Percentiles rank a stretch among this genome's conserved stretches.
Evolutionary conservation across 2,888 invertebrate genomes (phyloP).

Genomic region (Scaptomyza caliginosa): DNA sequence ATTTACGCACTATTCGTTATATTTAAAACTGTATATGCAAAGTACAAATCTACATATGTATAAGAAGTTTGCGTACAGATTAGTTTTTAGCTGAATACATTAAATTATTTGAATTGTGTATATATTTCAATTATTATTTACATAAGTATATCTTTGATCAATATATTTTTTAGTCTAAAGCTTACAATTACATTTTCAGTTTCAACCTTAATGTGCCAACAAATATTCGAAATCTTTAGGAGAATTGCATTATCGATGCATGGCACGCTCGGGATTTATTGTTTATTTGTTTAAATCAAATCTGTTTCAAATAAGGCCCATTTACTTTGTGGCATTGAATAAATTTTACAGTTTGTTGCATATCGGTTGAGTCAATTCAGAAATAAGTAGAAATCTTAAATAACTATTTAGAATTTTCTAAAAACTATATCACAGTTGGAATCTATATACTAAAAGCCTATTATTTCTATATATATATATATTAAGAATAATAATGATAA

Average conservation of each 20-base stretch:
- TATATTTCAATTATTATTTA: slow-evolving; percentile 48
- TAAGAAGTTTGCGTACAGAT: slow-evolving; percentile 30
- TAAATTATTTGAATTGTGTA: slow-evolving; percentile 16
- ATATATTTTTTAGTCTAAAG: slow-evolving; percentile 59
- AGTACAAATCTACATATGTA: slow-evolving; percentile 40
- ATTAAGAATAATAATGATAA: too few relatives aligned
- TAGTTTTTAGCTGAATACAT: slow-evolving; percentile 42
- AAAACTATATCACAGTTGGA: slow-evolving; percentile 75
- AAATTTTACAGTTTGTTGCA: slow-evolving; percentile 22
- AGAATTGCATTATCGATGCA: slow-evolving; percentile 72
- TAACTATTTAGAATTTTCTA: slow-evolving; percentile 19
- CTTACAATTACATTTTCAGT: slow-evolving; percentile 55
- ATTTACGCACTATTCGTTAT: slow-evolving; percentile 15
- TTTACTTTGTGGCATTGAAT: slow-evolving; percentile 37
- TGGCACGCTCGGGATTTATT: slow-evolving; percentile 75
- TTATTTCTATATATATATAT: slow-evolving; percentile 22
- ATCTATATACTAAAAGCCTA: slow-evolving; percentile 62
- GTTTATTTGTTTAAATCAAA: slow-evolving; percentile 30
- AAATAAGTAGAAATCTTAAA: slow-evolving; percentile 22
- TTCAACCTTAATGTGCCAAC: slow-evolving; percentile 64
- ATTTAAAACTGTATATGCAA: slow-evolving; percentile 35
- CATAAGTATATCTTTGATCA: slow-evolving; percentile 69
- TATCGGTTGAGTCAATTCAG: slow-evolving; percentile 58
- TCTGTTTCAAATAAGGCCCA: slow-evolving; percentile 34
- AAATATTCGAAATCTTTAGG: slow-evolving; percentile 73